phyloP scores from a whole-genome alignment of 2,888 invertebrate genomes.

The Onthophagus sagittarius region DNA sequence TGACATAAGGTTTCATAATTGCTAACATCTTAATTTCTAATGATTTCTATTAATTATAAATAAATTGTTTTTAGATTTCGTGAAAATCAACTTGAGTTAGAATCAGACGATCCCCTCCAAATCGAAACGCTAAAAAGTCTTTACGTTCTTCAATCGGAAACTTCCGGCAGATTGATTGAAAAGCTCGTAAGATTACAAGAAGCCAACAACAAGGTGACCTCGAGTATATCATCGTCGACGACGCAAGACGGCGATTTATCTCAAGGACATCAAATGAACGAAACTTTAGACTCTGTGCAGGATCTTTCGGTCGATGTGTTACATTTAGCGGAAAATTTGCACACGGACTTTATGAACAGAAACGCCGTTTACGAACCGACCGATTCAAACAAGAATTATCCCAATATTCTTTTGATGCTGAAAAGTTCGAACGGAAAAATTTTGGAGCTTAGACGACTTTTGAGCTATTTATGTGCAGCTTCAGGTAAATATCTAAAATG shows the following conservation, averaged over 20 bases:
- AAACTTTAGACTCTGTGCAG: conserved; percentile 43
- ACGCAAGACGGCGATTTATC: conserved; percentile 34
- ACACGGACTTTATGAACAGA: conserved; percentile 32
- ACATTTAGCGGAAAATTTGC: conserved; percentile 40
- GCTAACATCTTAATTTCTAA: too few relatives aligned
- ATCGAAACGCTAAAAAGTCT: conserved; percentile 20
- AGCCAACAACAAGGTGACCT: conserved; percentile 39
- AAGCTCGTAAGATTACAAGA: conserved; percentile 48
- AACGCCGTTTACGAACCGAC: neutral
- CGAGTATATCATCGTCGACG: conserved; percentile 27
- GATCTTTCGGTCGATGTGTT: conserved; percentile 45
- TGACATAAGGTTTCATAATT: conserved; percentile 34
- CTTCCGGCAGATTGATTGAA: conserved; percentile 44
- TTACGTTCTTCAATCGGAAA: conserved; percentile 43
- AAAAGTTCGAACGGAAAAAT: conserved; percentile 40
- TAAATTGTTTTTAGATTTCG: conserved; percentile 2
- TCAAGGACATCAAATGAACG: conserved; percentile 33
- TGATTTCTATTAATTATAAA: too few relatives aligned
- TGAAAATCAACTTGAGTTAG: conserved; percentile 7
- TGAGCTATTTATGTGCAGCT: conserved; percentile 46
- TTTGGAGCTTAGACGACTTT: conserved; percentile 45
- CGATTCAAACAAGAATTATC: conserved; percentile 16
- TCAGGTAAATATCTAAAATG: conserved; percentile 44
- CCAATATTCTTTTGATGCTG: conserved; percentile 13
- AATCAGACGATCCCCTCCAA: neutral